phyloP scores from a whole-genome alignment of 2,888 invertebrate genomes.

The Acholoe squamosa region DNA sequence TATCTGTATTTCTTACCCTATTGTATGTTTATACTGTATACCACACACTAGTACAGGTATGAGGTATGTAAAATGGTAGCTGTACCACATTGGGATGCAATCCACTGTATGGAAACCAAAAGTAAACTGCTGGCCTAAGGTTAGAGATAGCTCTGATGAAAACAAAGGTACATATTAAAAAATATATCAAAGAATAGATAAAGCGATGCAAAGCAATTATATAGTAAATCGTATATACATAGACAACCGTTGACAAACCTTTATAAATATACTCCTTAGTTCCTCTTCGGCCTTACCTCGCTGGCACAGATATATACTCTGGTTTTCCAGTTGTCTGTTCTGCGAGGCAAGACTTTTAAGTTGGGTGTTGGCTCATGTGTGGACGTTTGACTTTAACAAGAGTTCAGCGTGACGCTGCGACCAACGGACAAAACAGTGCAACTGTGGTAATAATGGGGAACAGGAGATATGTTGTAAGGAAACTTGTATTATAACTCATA shows the following conservation, averaged over 20 bases:
- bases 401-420: slow-evolving; percentile 41
- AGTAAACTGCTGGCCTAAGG: no score
- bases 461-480: neutral
- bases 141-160: no score
- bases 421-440: slow-evolving; percentile 36
- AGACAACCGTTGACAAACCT: slow-evolving; percentile 10
- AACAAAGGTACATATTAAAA: no score
- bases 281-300: neutral
- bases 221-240: neutral
- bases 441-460: neutral
- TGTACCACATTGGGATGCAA: no score
- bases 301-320: neutral
- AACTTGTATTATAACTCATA: no score
- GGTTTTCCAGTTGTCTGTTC: neutral
- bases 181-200: no score
- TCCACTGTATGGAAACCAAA: no score
- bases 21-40: no score
- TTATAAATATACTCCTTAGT: neutral
- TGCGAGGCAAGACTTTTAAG: neutral
- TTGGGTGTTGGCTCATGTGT: slow-evolving; percentile 44
- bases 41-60: no score
- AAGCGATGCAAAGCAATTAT: no score
- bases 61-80: no score
- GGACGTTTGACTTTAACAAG: slow-evolving; percentile 8
- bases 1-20: no score